Evolutionary conservation across 2,888 invertebrate species (phyloP).

Genomic region (Tinea semifulvella): DNA sequence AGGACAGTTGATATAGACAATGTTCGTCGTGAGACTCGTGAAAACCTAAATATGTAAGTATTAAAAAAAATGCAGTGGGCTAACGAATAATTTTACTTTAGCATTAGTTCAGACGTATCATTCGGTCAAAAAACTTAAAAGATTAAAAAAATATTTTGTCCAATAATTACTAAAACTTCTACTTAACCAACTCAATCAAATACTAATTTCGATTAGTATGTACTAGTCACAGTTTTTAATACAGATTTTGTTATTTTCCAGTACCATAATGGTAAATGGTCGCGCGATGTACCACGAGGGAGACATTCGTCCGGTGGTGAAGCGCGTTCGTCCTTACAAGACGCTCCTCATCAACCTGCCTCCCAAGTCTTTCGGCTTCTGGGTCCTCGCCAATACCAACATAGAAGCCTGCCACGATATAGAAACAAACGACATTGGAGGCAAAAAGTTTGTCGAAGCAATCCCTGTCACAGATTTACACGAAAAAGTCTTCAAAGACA

Average conservation of each 20-base stretch:
- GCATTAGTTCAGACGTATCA: too few species aligned
- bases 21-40: too few species aligned
- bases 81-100: too few species aligned
- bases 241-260: conserved; percentile 31
- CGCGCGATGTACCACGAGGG: conserved; percentile 66
- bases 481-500: conserved; percentile 15
- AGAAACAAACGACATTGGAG: conserved; percentile 23
- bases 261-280: conserved; percentile 72
- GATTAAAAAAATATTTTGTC: too few species aligned
- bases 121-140: too few species aligned
- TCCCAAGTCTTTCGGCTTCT: conserved; percentile 76
- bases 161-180: too few species aligned
- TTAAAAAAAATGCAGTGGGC: too few species aligned
- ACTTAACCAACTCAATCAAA: too few species aligned
- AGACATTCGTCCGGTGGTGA: conserved; percentile 63
- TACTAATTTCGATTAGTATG: too few species aligned
- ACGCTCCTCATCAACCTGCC: conserved; percentile 69
- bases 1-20: too few species aligned
- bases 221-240: not conserved
- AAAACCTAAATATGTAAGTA: too few species aligned
- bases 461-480: conserved; percentile 20
- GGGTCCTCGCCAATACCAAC: conserved; percentile 74
- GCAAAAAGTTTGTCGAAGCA: conserved; percentile 23
- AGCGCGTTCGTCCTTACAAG: conserved; percentile 56
- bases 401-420: conserved; percentile 61